phyloP scores from a whole-genome alignment of 2,797 vertebrate species.

The Phalanger gymnotis region DNA sequence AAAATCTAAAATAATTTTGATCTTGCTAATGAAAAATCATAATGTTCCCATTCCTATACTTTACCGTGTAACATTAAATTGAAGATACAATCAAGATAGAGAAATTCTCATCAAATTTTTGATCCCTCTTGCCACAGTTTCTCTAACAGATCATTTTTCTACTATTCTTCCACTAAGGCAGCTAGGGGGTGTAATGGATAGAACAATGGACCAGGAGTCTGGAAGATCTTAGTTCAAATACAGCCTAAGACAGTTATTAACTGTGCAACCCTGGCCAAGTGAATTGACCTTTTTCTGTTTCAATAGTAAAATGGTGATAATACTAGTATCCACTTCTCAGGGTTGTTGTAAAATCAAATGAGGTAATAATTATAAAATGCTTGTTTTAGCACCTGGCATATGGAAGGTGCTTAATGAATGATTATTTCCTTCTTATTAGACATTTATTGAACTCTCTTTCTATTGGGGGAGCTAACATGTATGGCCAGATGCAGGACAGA shows the following conservation, averaged over 20 bases:
- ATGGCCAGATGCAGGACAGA: too few species aligned
- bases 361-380: neutral
- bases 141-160: neutral
- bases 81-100: neutral
- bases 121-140: neutral
- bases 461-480: too few species aligned
- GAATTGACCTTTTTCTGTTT: neutral
- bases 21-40: neutral
- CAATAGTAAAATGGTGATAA: neutral
- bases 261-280: neutral
- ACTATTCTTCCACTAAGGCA: neutral
- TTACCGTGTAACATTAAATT: neutral
- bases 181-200: neutral
- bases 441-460: too few species aligned
- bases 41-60: neutral
- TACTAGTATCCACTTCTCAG: neutral
- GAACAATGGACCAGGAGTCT: neutral
- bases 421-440: too few species aligned
- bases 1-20: neutral
- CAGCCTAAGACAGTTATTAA: neutral
- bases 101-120: neutral
- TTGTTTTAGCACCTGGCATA: neutral
- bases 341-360: neutral
- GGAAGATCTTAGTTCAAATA: neutral
- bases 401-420: too few species aligned